Evolutionary conservation across 2,113 vertebrate species (phyloP), one percentile per base, ranked within the genome.

Genomic region (Scortum barcoo): DNA sequence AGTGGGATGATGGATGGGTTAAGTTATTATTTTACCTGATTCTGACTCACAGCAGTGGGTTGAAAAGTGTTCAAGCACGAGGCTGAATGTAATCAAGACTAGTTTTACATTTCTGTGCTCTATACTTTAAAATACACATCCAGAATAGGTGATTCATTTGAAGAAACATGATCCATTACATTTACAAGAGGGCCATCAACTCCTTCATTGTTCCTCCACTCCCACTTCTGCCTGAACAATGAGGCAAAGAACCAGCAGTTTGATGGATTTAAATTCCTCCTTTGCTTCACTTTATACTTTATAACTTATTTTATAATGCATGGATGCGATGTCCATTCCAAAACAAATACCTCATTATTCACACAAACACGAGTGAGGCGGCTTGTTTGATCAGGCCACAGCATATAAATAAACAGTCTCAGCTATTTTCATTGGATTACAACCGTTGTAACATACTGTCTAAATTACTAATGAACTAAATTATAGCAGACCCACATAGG

Each of bases 301-400:
- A 11, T 40, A 53, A 51, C 42, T 26, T 61, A 30, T 62, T 80
- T 67, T 48, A 61, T 66, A 57, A 40, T 40, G 36, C 48, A 62
- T 30, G 20, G 44, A 72, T 33, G 50, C 38, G 48, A 40, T 63
- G 46, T 54, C 50, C 56, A 33, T 56, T 79, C 46, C 48, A 74
- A 58, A 81, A 65, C 28, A 69, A 84, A 85, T 53, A 70, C 9
- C 77, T 73, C 44, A 78, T 78, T 74, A 84, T 83, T 63, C 30
- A 68, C 77, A 81, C 77, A 85, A 77, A 71, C 82, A 88, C 9
- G 4, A 54, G 28, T 13, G 60, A 76, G 50, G 61, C 30, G 50
- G 44, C 40, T 81, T 89, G 85, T 93, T 91, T 91, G 84, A 85
- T 89, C 84, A 57, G 73, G 83, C 38, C 28, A 62, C 36, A 73